Evolutionary conservation across 2,888 invertebrate species (phyloP).

Genomic region (Nephrotoma guestfalica): DNA sequence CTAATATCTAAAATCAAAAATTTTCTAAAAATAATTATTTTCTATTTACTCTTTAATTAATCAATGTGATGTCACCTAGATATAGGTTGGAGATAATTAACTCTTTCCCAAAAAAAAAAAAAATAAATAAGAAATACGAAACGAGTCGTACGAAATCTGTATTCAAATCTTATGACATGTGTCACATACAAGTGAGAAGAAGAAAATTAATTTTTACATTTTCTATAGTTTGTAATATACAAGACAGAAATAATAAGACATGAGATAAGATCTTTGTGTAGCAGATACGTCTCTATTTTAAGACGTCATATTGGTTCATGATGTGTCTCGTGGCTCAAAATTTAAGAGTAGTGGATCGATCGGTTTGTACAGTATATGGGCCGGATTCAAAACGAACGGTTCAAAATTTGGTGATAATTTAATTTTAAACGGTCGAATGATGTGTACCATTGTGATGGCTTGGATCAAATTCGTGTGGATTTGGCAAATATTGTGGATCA

Average conservation of each 20-base stretch:
- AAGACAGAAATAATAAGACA: neutral
- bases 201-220: neutral
- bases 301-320: neutral
- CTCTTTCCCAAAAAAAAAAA: neutral
- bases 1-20: neutral
- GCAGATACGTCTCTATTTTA: neutral
- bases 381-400: slow-evolving; percentile 17
- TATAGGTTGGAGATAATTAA: neutral
- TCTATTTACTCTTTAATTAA: neutral
- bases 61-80: neutral
- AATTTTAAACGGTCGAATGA: slow-evolving; percentile 15
- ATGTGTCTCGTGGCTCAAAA: slow-evolving; percentile 3
- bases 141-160: neutral
- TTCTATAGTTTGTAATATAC: neutral
- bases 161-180: neutral
- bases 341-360: slow-evolving; percentile 6
- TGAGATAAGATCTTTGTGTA: neutral
- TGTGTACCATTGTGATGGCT: slow-evolving; percentile 22
- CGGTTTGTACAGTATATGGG: slow-evolving; percentile 8
- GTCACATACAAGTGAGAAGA: neutral
- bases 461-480: slow-evolving; percentile 29
- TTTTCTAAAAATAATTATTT: neutral
- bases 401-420: slow-evolving; percentile 17
- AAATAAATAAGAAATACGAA: neutral
- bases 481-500: slow-evolving; percentile 26